Evolutionary conservation across 2,113 vertebrate species (phyloP).

Genomic region (Tupaia tana): DNA sequence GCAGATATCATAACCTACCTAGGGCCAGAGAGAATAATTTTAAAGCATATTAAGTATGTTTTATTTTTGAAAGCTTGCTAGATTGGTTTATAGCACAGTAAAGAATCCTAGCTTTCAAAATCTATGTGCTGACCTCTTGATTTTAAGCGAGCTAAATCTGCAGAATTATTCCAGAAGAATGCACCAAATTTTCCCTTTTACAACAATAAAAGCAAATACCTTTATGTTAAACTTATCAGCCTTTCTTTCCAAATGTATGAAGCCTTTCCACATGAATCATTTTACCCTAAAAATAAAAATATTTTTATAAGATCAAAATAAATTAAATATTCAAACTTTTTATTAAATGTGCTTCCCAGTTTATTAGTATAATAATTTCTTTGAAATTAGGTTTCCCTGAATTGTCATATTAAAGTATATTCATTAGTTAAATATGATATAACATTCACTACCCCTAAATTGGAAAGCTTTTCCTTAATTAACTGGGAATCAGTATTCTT

Average conservation of each 20-base stretch:
- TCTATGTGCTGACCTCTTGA: neutral
- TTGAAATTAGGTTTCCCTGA: conserved; percentile 28
- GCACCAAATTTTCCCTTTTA: neutral
- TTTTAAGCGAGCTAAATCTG: conserved; percentile 22
- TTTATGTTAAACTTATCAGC: neutral
- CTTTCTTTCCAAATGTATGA: neutral
- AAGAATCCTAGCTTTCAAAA: conserved; percentile 35
- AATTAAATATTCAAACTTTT: conserved; percentile 25
- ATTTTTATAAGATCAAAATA: conserved; percentile 19
- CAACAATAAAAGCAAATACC: conserved; percentile 12
- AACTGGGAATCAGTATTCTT: neutral
- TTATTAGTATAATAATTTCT: neutral
- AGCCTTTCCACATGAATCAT: neutral
- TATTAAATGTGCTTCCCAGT: neutral
- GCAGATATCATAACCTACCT: neutral
- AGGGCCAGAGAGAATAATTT: conserved; percentile 18
- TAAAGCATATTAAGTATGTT: neutral
- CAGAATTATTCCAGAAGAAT: conserved; percentile 19
- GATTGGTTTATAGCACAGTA: neutral
- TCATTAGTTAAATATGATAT: neutral
- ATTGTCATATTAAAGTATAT: neutral
- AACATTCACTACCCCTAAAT: neutral
- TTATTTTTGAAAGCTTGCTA: conserved; percentile 20
- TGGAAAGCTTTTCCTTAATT: neutral
- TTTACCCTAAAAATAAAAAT: conserved; percentile 1